Evolutionary conservation across 2,888 invertebrate genomes (phyloP), one percentile per base, ranked within the genome.

Genomic region (Empis stercorea): DNA sequence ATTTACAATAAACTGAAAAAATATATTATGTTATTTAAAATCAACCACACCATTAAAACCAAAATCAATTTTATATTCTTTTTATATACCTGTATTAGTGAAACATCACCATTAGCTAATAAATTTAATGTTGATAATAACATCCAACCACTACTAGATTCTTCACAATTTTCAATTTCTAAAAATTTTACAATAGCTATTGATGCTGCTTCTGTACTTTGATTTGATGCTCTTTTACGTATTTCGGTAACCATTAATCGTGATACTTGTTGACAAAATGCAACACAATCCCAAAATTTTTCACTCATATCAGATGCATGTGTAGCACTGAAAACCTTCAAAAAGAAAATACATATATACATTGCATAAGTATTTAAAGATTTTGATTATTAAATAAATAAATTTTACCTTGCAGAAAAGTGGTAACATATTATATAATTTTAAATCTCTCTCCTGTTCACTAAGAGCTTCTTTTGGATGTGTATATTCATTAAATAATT

Each of bases 91-190:
- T 93, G 93, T 64, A 94, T 87, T 44, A 95, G 73, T 41, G 88
- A 84, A 43, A 83, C 80, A 64, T 91, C 89, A 20, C 94, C 94
- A 56, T 91, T 87, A 41, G 94, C 92, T 56, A 96, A 72, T 20
- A 96, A 74, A 74, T 95, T 95, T 43, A 96, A 71, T 10, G 94
- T 86, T 13, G 88, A 87, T 39, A 96, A 71, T 52, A 96, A 70
- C 86, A 94, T 92, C 95, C 95, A 96, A 5, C 96, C 96, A 68
- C 92, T 93, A 60, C 93, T 93, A 0, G 87, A 87, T 64, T 94
- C 93, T 65, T 94, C 91, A 37, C 84, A 87, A 60, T 87, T 89
- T 67, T 93, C 92, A 58, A 96, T 94, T 73, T 96, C 94, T 47
- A 97, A 74, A 71, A 95, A 97, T 68, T 91, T 89, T 10, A 94